Evolutionary conservation across 2,113 vertebrate genomes (phyloP).

Genomic region (Pterophyllum scalare): DNA sequence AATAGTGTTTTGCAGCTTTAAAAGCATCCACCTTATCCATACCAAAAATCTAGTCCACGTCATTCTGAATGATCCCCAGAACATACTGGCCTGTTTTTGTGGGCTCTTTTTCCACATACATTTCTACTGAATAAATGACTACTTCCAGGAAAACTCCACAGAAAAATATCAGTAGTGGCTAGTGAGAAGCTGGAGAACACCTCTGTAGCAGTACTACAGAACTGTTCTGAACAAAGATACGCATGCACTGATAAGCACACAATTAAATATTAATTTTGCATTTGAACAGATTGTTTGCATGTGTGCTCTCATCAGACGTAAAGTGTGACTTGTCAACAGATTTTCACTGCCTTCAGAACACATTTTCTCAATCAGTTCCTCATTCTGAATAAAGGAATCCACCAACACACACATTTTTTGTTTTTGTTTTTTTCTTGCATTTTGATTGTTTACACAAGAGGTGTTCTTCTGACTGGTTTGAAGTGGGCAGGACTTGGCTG

Average conservation of each 20-base stretch:
- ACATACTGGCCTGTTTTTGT: neutral
- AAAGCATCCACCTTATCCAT: neutral
- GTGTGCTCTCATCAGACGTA: constrained; percentile 3
- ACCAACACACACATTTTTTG: neutral
- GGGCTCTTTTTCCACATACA: neutral
- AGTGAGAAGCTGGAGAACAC: neutral
- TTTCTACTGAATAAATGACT: neutral
- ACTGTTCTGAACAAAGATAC: neutral
- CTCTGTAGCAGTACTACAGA: neutral
- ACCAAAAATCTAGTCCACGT: neutral
- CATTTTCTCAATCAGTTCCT: constrained; percentile 20
- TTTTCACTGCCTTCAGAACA: constrained; percentile 35
- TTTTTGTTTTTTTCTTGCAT: neutral
- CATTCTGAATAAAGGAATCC: neutral
- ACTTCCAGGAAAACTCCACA: neutral
- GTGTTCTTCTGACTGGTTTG: neutral
- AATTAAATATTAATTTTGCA: constrained; percentile 12
- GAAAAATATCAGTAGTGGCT: neutral
- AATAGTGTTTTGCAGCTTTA: constrained; percentile 6
- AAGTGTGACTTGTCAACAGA: neutral
- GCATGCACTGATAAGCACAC: neutral
- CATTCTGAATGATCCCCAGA: neutral
- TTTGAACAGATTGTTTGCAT: constrained; percentile 33
- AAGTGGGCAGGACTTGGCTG: neutral
- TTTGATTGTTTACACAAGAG: constrained; percentile 1